Evolutionary conservation across 1,140 invertebrate species (phyloP).

Genomic region (Tenebrio molitor): DNA sequence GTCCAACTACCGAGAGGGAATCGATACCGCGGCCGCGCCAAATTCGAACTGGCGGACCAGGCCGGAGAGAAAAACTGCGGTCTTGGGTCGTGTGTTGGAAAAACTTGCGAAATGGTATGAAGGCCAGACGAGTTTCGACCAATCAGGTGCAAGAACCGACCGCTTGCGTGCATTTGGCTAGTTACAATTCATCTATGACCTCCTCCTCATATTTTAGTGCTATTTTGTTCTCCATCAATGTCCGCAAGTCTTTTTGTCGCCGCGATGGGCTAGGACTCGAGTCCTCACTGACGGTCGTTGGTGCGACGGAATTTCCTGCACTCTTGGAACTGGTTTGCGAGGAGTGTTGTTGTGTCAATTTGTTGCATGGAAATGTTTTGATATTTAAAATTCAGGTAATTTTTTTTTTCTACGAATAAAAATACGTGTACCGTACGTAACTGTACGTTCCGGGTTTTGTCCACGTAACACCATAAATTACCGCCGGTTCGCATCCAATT

Average conservation of each 20-base stretch:
- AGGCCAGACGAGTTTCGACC: constrained; percentile 42
- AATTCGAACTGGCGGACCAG: no score
- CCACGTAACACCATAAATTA: constrained; percentile 16
- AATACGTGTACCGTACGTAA: constrained; percentile 28
- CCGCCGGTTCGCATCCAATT: constrained; percentile 9
- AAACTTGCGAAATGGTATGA: constrained; percentile 17
- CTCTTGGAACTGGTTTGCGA: constrained; percentile 8
- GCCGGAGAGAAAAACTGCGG: no score
- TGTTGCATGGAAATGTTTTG: constrained; percentile 10
- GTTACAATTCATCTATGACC: constrained; percentile 47
- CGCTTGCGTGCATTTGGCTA: constrained; percentile 46
- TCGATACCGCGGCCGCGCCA: no score
- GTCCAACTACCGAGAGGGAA: constrained; percentile 19
- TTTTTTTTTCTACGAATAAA: constrained; percentile 18
- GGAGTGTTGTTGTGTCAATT: constrained; percentile 18
- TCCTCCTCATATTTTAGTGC: constrained; percentile 45
- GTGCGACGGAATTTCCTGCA: no score
- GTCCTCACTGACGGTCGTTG: no score
- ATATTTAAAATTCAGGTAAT: constrained; percentile 29
- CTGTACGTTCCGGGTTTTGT: constrained; percentile 22
- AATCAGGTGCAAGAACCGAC: constrained; percentile 43
- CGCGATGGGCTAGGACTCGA: not conserved
- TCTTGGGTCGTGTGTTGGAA: not conserved
- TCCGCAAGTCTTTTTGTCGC: not conserved
- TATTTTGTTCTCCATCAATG: constrained; percentile 44